Evolutionary conservation across 2,888 invertebrate species (phyloP).

Genomic region (Melitaea athalia): DNA sequence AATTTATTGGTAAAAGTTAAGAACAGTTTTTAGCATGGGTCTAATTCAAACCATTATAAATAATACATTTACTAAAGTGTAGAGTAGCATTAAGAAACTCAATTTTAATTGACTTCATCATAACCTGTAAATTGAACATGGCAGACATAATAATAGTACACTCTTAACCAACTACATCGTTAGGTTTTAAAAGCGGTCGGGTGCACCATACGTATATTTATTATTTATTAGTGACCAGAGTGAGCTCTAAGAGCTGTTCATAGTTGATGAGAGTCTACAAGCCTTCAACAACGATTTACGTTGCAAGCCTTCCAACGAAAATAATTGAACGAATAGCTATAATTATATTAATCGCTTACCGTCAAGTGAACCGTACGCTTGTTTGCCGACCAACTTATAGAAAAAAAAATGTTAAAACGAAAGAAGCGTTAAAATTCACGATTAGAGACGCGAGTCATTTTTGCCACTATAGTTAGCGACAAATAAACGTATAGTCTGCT

Average conservation of each 20-base stretch:
- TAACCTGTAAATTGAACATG: background rate
- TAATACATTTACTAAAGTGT: no score
- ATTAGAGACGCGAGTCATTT: no score
- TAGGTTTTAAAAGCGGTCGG: conserved; percentile 27
- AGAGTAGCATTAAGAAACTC: background rate
- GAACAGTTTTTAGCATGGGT: background rate
- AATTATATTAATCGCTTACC: no score
- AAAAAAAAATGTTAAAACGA: no score
- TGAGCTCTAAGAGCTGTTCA: conserved; percentile 34
- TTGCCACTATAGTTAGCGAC: no score
- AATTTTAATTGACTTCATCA: background rate
- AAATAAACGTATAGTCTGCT: no score
- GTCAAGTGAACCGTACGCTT: no score
- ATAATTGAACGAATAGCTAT: conserved; percentile 23
- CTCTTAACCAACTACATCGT: background rate
- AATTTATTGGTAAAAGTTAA: no score
- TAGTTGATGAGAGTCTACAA: conserved; percentile 36
- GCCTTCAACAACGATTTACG: conserved; percentile 9
- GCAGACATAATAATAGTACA: background rate
- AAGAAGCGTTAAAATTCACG: no score
- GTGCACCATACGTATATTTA: conserved; percentile 26
- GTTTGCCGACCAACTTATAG: no score
- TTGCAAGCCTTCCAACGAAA: background rate
- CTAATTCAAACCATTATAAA: background rate
- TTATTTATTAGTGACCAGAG: conserved; percentile 29